phyloP scores from a whole-genome alignment of 2,113 vertebrate species.

The Nicator chloris region DNA sequence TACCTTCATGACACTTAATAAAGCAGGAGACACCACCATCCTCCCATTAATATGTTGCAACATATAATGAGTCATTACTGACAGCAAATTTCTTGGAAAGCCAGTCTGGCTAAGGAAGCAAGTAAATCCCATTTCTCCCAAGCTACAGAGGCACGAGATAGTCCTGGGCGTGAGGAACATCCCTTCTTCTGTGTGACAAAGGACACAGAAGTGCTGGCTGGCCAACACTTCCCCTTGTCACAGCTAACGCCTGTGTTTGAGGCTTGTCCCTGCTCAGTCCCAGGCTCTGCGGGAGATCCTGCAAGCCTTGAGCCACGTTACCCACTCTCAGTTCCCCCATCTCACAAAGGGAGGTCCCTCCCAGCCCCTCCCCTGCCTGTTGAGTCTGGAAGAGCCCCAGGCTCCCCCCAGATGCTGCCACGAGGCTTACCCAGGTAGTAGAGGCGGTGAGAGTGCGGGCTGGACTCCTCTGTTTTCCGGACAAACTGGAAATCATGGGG shows the following conservation, averaged over 20 bases:
- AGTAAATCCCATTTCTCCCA: background rate
- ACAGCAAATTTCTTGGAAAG: background rate
- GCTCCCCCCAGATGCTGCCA: background rate
- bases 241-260: background rate
- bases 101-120: background rate
- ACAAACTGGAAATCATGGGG: constrained; percentile 95
- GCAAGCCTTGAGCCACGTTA: background rate
- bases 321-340: background rate
- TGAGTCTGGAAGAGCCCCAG: background rate
- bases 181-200: background rate
- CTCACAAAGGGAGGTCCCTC: background rate
- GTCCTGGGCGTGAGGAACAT: background rate
- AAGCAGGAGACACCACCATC: background rate
- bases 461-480: constrained; percentile 83
- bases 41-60: background rate
- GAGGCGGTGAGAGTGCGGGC: constrained; percentile 89
- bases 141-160: background rate
- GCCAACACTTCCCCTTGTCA: background rate
- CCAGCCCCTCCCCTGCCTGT: background rate
- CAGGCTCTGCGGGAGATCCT: accelerated
- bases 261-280: background rate
- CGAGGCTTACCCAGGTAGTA: constrained; percentile 87
- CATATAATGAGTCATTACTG: background rate
- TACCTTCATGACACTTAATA: background rate
- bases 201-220: background rate